phyloP scores from a whole-genome alignment of 2,797 vertebrate species.

The Dendrocincla tyrannina region DNA sequence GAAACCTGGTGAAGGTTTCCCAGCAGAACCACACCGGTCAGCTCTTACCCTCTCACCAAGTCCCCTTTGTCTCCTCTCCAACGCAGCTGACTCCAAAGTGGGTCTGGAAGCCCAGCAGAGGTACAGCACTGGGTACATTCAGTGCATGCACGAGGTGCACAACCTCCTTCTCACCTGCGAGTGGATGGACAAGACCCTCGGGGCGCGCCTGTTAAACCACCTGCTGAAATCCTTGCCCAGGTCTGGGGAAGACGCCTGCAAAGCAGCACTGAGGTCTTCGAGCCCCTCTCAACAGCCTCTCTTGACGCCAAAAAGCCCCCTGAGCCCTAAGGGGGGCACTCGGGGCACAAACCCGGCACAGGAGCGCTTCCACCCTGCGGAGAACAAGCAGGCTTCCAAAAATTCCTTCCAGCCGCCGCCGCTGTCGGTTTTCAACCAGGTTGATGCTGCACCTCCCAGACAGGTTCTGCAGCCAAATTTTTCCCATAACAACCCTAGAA shows the following conservation, averaged over 20 bases:
- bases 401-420: slow-evolving; percentile 14
- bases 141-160: slow-evolving; percentile 92
- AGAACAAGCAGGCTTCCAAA: slow-evolving; percentile 55
- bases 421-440: background rate
- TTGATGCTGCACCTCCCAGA: background rate
- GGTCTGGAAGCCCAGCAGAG: slow-evolving; percentile 86
- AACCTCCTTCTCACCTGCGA: slow-evolving; percentile 89
- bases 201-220: slow-evolving; percentile 86
- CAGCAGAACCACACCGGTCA: fast-evolving
- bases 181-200: slow-evolving; percentile 91
- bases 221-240: slow-evolving; percentile 86
- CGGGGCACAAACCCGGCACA: background rate
- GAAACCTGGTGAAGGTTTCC: background rate
- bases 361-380: background rate
- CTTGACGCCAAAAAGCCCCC: background rate
- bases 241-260: slow-evolving; percentile 71
- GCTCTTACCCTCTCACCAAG: background rate
- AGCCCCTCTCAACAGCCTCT: slow-evolving; percentile 38
- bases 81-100: slow-evolving; percentile 72
- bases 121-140: slow-evolving; percentile 91
- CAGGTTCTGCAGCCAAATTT: slow-evolving; percentile 66
- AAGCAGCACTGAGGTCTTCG: background rate
- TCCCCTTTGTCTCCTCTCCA: background rate
- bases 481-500: slow-evolving; percentile 68
- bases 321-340: background rate